Base-by-base conservation (phyloP, 1,140 invertebrate species). In the Pachyrhynchus sulphureomaculatus region DNA sequence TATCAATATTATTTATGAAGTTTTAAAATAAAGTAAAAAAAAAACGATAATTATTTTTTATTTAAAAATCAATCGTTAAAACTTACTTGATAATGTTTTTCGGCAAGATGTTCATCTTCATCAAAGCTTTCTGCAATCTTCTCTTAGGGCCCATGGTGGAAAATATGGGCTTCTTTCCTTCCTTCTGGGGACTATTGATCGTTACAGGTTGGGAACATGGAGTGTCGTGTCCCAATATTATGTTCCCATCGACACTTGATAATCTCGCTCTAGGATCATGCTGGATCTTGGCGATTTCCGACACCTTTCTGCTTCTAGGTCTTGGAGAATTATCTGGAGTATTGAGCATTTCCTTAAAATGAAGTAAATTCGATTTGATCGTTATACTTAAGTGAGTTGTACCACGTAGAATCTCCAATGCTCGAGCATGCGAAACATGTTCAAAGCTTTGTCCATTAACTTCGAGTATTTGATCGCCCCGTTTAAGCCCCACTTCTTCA, bases 381-480 rank as follows among this genome's bases (percentile, higher is more conserved):
- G 92, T 95, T 66, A 99, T 92, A 75, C 91, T 94, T 34, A 99
- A 81, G 80, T 99, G 96, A 48, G 96, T 99, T 18, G 95, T 93
- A 36, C 92, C 90, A 58, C 88, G 85, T 0, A 99, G 83, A 49
- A 98, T 89, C 76, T 99, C 96, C 65, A 98, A 82, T 2, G 96
- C 96, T 72, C 88, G 86, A 15, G 88, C 86, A 73, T 95, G 90
- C 67, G 87, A 91, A 32, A 98, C 90, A 75, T 95, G 91, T 71
- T 93, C 88, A 77, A 99, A 97, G 68, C 89, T 96, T 72, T 97
- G 92, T 15, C 96, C 94, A 77, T 99, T 99, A 0, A 99, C 95
- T 80, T 98, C 94, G 52, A 99, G 81, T 62, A 97, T 92, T 80
- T 99, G 96, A 82, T 99, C 97, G 1, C 96, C 96, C 45, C 94